Conservation (phyloP, 2,113 vertebrate genomes). For the Propithecus coquereli region DNA sequence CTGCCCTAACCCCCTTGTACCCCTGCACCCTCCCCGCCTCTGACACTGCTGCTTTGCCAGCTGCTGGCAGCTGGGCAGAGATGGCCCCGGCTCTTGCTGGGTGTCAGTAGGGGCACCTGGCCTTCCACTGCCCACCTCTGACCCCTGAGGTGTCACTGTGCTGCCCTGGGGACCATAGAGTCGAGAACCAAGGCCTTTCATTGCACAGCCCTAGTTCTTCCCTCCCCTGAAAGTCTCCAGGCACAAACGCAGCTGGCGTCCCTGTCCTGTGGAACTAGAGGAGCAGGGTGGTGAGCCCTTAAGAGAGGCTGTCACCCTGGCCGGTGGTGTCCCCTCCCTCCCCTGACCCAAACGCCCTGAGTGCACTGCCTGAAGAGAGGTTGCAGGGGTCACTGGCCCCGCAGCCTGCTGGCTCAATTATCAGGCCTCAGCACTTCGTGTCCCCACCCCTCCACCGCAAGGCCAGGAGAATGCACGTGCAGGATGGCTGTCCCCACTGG, state of each 20-base stretch:
- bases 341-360: neutral
- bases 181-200: neutral
- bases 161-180: neutral
- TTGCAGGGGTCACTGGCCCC: neutral
- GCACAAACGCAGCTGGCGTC: neutral
- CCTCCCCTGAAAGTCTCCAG: neutral
- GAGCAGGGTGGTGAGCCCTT: neutral
- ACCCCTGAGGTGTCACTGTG: neutral
- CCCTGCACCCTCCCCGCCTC: neutral
- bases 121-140: neutral
- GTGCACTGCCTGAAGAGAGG: neutral
- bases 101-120: too few species aligned
- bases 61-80: neutral
- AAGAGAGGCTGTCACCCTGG: neutral
- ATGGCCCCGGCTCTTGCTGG: neutral
- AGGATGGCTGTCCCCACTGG: too few species aligned
- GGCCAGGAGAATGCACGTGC: neutral
- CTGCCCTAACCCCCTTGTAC: neutral
- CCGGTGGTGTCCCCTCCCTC: neutral
- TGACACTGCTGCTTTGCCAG: neutral
- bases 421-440: neutral
- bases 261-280: neutral
- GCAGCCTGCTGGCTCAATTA: neutral
- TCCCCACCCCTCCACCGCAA: rapidly evolving
- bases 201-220: neutral